These are phyloP conservation scores for Micrastur ruficollis DNA, from an alignment of 2,797 vertebrate genomes.

Conservation along the genomic window DNA sequence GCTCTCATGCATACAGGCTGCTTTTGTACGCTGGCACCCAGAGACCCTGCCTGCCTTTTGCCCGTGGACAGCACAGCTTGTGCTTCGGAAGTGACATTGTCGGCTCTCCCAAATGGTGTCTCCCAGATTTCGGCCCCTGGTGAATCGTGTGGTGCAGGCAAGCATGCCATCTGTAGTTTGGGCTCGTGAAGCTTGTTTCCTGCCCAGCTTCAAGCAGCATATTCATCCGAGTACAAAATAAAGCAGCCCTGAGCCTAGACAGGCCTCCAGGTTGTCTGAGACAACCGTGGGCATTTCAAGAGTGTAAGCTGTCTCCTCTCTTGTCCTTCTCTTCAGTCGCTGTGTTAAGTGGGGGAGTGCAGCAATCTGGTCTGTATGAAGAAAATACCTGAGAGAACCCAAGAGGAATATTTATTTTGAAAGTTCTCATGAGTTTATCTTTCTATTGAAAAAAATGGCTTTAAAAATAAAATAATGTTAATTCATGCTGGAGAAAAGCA, in stretches of 20 bases:
- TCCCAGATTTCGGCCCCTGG: background rate
- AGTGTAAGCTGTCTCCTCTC: background rate
- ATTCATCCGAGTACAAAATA: background rate
- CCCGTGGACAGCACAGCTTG: background rate
- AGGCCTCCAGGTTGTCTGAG: background rate
- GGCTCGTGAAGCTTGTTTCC: background rate
- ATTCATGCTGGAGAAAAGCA: background rate
- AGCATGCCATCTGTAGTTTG: slow-evolving; percentile 28
- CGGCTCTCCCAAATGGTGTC: background rate
- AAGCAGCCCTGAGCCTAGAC: background rate
- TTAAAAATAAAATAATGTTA: slow-evolving; percentile 7
- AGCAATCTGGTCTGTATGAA: background rate
- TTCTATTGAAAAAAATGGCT: background rate
- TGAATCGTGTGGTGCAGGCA: background rate
- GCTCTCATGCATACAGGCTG: background rate
- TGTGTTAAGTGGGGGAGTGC: background rate
- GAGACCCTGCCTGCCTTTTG: background rate
- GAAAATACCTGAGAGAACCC: background rate
- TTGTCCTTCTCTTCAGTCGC: background rate
- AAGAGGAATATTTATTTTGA: background rate
- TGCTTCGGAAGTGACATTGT: background rate
- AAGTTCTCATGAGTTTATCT: background rate
- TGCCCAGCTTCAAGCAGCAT: background rate
- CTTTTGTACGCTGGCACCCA: background rate
- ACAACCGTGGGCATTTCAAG: background rate